A percentile compares a stretch with the other conserved stretches of the same genome.
phyloP scores from a whole-genome alignment of 2,113 vertebrate genomes.

The Lagopus muta region DNA sequence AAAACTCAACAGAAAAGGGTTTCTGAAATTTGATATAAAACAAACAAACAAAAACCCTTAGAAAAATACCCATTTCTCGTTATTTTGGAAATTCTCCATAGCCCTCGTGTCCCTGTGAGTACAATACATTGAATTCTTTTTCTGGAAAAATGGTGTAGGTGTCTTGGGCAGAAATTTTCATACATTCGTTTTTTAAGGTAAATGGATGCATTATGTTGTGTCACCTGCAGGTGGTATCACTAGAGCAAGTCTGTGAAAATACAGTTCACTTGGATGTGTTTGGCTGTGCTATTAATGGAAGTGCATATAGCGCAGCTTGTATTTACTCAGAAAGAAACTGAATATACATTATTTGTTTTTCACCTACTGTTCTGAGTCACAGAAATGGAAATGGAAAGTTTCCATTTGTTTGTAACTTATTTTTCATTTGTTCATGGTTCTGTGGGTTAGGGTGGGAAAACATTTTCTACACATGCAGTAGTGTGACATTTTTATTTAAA shows the following conservation, averaged over 20 bases:
- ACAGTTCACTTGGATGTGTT: neutral
- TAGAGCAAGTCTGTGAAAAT: conserved; percentile 27
- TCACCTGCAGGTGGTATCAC: conserved; percentile 28
- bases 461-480: neutral
- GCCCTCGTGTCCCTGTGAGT: neutral
- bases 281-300: neutral
- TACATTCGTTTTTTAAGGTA: neutral
- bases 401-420: conserved; percentile 8
- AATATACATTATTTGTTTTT: neutral
- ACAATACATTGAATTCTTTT: neutral
- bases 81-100: neutral
- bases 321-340: neutral
- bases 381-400: neutral
- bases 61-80: neutral
- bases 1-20: neutral
- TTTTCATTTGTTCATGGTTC: conserved; percentile 36
- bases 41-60: neutral
- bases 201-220: neutral
- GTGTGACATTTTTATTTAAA: conserved; percentile 29
- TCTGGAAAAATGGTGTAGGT: neutral
- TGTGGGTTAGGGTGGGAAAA: neutral
- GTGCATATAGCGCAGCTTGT: neutral
- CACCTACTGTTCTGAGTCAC: neutral
- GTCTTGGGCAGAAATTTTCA: neutral
- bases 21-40: neutral